Evolutionary conservation across 1,140 invertebrate genomes (phyloP), one percentile per base, ranked within the genome.

Genomic region (Macrotrachela quadricornifera): DNA sequence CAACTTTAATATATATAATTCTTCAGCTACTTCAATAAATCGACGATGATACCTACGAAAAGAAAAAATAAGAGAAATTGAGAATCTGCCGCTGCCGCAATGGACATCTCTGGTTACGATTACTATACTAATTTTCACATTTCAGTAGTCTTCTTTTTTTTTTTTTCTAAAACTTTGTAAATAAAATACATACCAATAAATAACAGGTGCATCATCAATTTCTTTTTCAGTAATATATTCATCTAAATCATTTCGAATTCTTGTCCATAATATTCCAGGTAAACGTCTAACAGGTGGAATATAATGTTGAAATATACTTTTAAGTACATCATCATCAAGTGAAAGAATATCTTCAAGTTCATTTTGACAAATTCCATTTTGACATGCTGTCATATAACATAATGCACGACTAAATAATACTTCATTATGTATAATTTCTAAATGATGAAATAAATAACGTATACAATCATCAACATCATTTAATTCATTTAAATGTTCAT

Each of bases 171-270:
- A 8, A 30, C 21, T 30, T 30, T 30, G 3, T 8, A 30, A 30
- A 4, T 6, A 8, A 13, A 47, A 36, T 47, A 13, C 30, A 36
- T 8, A 54, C 52, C 52, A 54, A 39, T 54, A 54, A 30, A 54
- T 49, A 21, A 54, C 53, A 44, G 44, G 17, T n/a, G 40, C 39
- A 15, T 73, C 72, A 54, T 77, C 76, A 12, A 72, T 72, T 41
- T 68, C 61, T 21, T 67, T 68, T 73, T 78, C 78, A 41, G 74
- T 74, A 37, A 82, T 59, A 66, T 81, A 80, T 30, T 77, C 76
- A 9, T 72, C 67, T 47, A 82, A 62, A 52, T 77, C 73, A 54
- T 77, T 75, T 8, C 72, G 73, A 40, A 82, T 66, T 58, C 77
- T 74, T 6, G 77, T 74, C 79, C 79, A 79, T 54, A 80, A 73